phyloP scores from a whole-genome alignment of 2,113 vertebrate species.

The Apodemus sylvaticus region DNA sequence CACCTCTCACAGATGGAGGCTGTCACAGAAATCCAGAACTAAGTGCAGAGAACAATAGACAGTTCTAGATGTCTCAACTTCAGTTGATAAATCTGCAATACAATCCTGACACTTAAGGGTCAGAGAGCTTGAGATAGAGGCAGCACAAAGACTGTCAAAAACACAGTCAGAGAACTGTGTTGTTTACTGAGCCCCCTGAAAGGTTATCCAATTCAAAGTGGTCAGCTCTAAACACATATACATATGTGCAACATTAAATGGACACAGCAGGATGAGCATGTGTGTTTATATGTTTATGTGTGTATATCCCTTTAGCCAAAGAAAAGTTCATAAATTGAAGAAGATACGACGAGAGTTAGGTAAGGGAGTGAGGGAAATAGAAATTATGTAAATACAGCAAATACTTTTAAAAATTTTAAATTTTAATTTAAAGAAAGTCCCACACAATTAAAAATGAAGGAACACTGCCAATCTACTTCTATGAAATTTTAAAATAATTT shows the following conservation, averaged over 20 bases:
- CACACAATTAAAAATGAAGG: neutral
- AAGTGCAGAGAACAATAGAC: neutral
- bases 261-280: neutral
- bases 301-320: neutral
- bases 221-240: neutral
- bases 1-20: neutral
- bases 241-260: neutral
- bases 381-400: neutral
- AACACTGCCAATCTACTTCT: neutral
- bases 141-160: neutral
- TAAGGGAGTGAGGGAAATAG: neutral
- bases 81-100: neutral
- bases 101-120: neutral
- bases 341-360: neutral
- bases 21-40: neutral
- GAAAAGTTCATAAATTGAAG: neutral
- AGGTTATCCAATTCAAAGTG: neutral
- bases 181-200: neutral
- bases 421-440: neutral
- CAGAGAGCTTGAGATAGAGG: no score
- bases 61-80: neutral
- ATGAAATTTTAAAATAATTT: neutral
- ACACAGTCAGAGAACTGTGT: neutral
- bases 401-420: neutral
- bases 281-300: neutral